Base-by-base conservation (phyloP, 2,888 invertebrate genomes). In the Asteroscopus sphinx region DNA sequence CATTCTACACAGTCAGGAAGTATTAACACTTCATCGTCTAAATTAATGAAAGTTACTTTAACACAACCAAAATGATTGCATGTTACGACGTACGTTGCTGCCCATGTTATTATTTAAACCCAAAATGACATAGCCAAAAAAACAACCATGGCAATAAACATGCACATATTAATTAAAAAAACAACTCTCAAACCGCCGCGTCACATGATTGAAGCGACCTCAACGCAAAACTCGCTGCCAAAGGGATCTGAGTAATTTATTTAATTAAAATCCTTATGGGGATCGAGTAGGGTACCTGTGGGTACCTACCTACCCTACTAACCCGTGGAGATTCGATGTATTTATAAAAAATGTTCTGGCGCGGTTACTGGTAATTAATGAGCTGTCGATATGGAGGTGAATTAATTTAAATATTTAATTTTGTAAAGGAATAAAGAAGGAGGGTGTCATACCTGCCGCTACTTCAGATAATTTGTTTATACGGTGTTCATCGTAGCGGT, bases 231-330 rank as follows among this genome's bases (percentile, higher is more conserved):
- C 62, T 48, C 41, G 56, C 57, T 58, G 63, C 52, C 3, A 41
- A 66, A 63, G 62, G 56, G 68, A 68, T 73, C 75, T 85, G 86
- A 85, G 85, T 83, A 83, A 86, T 85, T 78, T 76, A 81, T 85
- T 86, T 85, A 83, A 86, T 86, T 84, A 85, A 85, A 82, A 45
- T n/a, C 77, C 71, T 54, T 49, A 61, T 55, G 58, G 45, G 41
- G 42, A 47, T 48, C 59, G 67, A 51, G 61, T 70, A 21, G 65
- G 68, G 32, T 25, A 30, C 37, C 30, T 12, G n/a, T n/a, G n/a
- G 9, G 28, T 16, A 26, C 12, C 33, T n/a, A n/a, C n/a, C n/a
- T n/a, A n/a, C n/a, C n/a, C n/a, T n/a, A n/a, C n/a, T n/a, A n/a
- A n/a, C n/a, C 8, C 28, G 35, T 39, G 15, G 35, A 37, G 42